These are phyloP conservation scores for Perognathus longimembris DNA, from an alignment of 2,113 vertebrate genomes.

Conservation along the genomic window DNA sequence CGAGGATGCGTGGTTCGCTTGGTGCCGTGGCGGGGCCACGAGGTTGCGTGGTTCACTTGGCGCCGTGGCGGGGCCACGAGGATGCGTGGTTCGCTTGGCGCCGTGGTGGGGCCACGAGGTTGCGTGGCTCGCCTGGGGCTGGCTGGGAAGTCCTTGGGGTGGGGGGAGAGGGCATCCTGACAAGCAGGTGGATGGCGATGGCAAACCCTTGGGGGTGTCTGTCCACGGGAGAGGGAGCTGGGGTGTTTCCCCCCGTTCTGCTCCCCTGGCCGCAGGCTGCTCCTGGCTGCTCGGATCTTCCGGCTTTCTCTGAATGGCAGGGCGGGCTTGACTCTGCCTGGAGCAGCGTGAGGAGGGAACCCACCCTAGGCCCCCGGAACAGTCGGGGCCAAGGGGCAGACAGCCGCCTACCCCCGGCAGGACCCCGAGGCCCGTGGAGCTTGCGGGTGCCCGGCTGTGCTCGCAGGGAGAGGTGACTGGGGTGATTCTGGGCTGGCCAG, in stretches of 20 bases:
- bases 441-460: fast-evolving
- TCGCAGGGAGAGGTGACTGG: fast-evolving
- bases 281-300: no score
- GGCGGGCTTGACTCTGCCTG: not conserved
- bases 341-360: no score
- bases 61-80: no score
- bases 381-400: not conserved
- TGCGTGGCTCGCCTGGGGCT: no score
- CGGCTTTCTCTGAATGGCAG: fast-evolving
- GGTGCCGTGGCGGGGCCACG: no score
- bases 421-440: not conserved
- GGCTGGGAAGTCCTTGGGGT: not conserved
- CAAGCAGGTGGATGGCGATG: not conserved
- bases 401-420: no score
- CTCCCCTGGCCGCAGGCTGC: not conserved
- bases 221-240: fast-evolving
- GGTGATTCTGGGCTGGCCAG: not conserved
- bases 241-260: fast-evolving
- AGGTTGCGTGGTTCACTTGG: no score
- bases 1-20: no score
- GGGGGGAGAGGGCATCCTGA: not conserved
- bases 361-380: not conserved
- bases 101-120: no score
- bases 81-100: no score
- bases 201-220: not conserved